Base-by-base conservation (phyloP, 1,140 invertebrate genomes). In the Ericerus pela region DNA sequence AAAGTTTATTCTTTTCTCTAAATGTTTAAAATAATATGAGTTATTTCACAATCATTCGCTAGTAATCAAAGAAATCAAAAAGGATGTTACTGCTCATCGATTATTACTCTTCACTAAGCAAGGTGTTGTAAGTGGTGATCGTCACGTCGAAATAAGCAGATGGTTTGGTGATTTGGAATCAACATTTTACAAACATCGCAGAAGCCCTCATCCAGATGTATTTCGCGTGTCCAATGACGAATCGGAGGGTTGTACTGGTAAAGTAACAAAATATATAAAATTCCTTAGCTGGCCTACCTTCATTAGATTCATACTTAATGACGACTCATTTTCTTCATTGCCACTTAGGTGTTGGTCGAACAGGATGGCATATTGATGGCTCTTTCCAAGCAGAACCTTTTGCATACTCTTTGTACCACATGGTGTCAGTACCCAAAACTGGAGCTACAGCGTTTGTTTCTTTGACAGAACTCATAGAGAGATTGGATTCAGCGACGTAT, bases 291-390 rank as follows among this genome's bases (percentile, higher is more conserved):
- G 18, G 8, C 10, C 18, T 43, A 16, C 41, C 18, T 8, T 16
- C 18, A 8, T 8, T 10, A 8, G 41, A 43, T 52, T 11, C 10
- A 24, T 12, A 24, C 11, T 11, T 52, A 24, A 12, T 6, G 26
- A 24, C 18, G 12, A 26, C 11, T 28, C 6, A 33, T 10, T 27
- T 53, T 33, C 24, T 52, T 36, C 26, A 18, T 33, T 18, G 16
- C 6, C 20, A 47, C 27, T 3, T 54, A 69, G 68, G 70, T 61
- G 72, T 75, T 36, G 72, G 72, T 1, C 62, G 71, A 57, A 72
- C 72, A 14, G 73, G 72, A 14, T 75, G 73, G 73, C 73, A 75
- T 58, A 73, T 75, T 47, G 73, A 75, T 66, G 73, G 73, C 0
- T 72, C 71, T 58, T 73, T 73, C 59, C 72, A 73, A 64, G 63